Conservation (phyloP, 1,140 invertebrate genomes). For the Danaus plexippus region DNA sequence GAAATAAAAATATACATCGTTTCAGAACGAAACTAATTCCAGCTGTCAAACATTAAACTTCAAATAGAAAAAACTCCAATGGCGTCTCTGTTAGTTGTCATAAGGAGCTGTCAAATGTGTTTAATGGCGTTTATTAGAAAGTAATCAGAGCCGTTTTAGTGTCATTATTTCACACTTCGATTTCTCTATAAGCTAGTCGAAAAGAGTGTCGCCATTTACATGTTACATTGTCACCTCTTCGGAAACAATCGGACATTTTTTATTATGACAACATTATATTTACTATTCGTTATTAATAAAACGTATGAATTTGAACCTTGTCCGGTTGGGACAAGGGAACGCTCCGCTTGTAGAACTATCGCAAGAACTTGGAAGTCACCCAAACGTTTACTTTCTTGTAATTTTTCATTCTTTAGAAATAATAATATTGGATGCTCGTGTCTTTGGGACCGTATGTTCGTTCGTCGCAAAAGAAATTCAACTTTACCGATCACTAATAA, state of each 20-base stretch:
- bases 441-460: constrained; percentile 13
- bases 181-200: constrained; percentile 47
- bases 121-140: too few relatives aligned
- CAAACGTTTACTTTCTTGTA: neutral
- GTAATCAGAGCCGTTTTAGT: neutral
- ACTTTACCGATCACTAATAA: constrained; percentile 6
- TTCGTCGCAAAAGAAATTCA: constrained; percentile 1
- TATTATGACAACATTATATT: constrained; percentile 3
- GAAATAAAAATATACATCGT: too few relatives aligned
- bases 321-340: too few relatives aligned
- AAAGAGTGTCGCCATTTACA: constrained; percentile 40
- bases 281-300: too few relatives aligned
- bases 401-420: constrained; percentile 31
- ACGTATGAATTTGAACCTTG: too few relatives aligned
- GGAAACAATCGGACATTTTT: constrained; percentile 45
- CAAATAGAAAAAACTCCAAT: too few relatives aligned
- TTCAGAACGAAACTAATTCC: too few relatives aligned
- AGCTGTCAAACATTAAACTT: too few relatives aligned
- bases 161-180: constrained; percentile 35
- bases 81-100: too few relatives aligned
- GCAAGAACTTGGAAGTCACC: too few relatives aligned
- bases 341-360: too few relatives aligned
- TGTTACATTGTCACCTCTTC: constrained; percentile 53
- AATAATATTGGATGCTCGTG: constrained; percentile 30
- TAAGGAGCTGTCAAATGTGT: too few relatives aligned